Conservation (phyloP, 2,113 vertebrate genomes). For the Enhydra lutris region DNA sequence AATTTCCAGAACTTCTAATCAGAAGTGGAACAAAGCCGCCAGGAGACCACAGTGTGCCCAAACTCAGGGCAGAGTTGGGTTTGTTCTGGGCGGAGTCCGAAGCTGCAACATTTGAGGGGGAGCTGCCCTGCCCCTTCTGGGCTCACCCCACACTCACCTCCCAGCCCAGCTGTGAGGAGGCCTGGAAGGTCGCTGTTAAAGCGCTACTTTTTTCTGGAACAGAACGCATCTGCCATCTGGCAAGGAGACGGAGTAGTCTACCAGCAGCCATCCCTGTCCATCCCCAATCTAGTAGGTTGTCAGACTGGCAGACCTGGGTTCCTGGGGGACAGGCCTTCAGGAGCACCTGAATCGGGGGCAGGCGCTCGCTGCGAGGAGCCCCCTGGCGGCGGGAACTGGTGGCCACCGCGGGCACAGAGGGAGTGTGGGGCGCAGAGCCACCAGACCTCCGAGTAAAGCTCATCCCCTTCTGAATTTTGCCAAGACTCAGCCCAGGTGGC, state of each 20-base stretch:
- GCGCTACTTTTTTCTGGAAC: not conserved
- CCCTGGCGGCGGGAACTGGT: not conserved
- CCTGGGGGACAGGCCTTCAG: not conserved
- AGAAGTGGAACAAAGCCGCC: not conserved
- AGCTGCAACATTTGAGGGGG: not conserved
- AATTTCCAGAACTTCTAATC: not conserved
- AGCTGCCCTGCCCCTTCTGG: not conserved
- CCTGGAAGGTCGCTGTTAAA: not conserved
- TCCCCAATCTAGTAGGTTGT: not conserved
- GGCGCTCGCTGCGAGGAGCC: not conserved
- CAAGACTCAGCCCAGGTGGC: not conserved
- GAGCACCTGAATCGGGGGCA: not conserved
- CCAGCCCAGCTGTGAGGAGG: not conserved
- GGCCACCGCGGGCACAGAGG: accelerated
- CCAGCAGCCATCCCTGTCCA: not conserved
- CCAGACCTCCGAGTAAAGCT: not conserved
- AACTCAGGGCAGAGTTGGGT: not conserved
- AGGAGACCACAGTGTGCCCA: not conserved
- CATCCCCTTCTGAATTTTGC: not conserved
- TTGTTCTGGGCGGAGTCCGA: not conserved
- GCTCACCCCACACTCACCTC: not conserved
- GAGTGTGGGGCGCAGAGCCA: not conserved
- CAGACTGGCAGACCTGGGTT: not conserved
- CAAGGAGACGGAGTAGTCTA: not conserved
- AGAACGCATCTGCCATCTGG: not conserved